Conservation (phyloP, 2,113 vertebrate genomes). For the Laticauda colubrina region DNA sequence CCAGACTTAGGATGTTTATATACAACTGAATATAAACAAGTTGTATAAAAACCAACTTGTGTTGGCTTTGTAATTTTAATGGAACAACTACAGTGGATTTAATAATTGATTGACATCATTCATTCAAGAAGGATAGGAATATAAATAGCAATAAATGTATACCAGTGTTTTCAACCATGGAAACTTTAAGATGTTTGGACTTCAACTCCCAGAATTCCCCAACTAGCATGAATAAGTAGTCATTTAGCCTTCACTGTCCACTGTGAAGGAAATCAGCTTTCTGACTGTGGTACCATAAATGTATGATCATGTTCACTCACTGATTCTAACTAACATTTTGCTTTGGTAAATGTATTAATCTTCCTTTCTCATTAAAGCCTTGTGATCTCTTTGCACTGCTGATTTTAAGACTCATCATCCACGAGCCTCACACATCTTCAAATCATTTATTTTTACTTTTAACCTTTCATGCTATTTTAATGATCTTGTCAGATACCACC, state of each 20-base stretch:
- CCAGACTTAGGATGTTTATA: background rate
- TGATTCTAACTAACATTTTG: background rate
- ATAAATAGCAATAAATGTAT: background rate
- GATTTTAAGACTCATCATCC: background rate
- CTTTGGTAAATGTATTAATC: background rate
- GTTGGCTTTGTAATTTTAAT: background rate
- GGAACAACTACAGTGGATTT: background rate
- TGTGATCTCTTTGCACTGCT: background rate
- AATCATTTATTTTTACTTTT: conserved; percentile 13
- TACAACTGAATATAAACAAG: background rate
- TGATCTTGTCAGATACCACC: conserved; percentile 40
- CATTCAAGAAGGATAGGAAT: background rate
- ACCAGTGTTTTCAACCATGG: background rate
- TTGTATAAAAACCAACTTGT: background rate
- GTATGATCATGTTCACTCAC: background rate
- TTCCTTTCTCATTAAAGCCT: background rate
- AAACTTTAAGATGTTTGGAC: background rate
- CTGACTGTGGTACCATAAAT: background rate
- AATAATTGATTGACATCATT: background rate
- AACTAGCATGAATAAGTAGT: background rate
- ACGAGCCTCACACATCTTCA: conserved; percentile 6
- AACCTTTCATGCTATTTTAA: conserved; percentile 48
- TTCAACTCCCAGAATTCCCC: background rate
- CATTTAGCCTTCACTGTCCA: background rate
- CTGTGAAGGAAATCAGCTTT: fast-evolving